Evolutionary conservation across 2,113 vertebrate genomes (phyloP).

Genomic region (Syrmaticus mikado): DNA sequence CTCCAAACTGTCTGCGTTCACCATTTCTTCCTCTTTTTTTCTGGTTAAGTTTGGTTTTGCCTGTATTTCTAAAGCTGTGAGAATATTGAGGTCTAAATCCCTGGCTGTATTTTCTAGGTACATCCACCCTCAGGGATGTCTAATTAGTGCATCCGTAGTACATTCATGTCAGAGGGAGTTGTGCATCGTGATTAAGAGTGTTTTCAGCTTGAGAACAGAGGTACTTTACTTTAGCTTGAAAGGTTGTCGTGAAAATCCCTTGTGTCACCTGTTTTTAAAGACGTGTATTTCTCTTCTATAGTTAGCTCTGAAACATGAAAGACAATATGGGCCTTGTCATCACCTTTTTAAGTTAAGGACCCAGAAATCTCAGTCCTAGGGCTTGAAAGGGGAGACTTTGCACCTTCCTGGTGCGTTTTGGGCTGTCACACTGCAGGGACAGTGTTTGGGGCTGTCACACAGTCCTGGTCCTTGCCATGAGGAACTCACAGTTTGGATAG

Average conservation of each 20-base stretch:
- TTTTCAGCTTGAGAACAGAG: neutral
- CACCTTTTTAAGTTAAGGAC: neutral
- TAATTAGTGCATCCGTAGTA: neutral
- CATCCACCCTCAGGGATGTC: neutral
- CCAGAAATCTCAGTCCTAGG: neutral
- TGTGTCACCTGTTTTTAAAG: conserved; percentile 11
- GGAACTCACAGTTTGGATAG: neutral
- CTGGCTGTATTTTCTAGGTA: neutral
- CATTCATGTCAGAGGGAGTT: neutral
- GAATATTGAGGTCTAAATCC: neutral
- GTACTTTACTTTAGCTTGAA: conserved; percentile 30
- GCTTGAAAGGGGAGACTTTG: neutral
- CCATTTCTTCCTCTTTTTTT: neutral
- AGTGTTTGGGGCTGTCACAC: neutral
- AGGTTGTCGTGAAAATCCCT: conserved; percentile 30
- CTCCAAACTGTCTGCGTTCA: neutral
- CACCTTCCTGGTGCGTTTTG: fast-evolving
- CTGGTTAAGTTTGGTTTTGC: neutral
- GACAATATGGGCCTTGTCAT: conserved; percentile 27
- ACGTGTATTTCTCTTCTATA: neutral
- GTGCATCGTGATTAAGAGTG: neutral
- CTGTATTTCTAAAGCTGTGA: neutral
- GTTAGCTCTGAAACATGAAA: neutral
- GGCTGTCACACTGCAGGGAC: neutral
- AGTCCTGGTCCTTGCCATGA: neutral